phyloP scores from a whole-genome alignment of 2,888 invertebrate species.

The Caenorhabditis imperialis region DNA sequence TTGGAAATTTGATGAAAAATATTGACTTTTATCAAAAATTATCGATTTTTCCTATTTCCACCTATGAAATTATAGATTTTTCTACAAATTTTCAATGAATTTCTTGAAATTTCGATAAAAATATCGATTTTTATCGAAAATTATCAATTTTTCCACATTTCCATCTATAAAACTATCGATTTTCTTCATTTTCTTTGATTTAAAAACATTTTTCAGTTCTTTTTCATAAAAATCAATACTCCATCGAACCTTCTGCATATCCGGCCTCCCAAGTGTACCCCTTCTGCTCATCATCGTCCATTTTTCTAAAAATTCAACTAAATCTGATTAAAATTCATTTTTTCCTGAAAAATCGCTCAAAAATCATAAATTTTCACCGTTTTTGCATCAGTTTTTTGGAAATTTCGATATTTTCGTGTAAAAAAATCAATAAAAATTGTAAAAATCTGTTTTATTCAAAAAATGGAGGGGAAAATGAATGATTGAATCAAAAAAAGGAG shows the following conservation, averaged over 20 bases:
- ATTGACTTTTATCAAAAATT: too few species aligned
- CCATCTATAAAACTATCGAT: too few species aligned
- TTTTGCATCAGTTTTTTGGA: neutral
- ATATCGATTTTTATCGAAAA: constrained; percentile 1
- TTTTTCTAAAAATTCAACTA: constrained; percentile 2
- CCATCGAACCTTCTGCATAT: constrained; percentile 80
- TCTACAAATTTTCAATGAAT: neutral
- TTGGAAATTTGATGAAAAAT: too few species aligned
- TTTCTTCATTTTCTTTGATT: neutral
- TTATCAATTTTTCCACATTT: neutral
- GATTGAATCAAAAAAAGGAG: neutral
- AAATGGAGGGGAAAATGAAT: constrained; percentile 4
- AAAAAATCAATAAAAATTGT: neutral
- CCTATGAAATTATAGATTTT: neutral
- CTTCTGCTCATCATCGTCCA: constrained; percentile 69
- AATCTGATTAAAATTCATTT: neutral
- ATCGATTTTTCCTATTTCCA: too few species aligned
- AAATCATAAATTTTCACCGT: neutral
- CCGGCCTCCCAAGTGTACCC: constrained; percentile 81
- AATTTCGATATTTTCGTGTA: neutral
- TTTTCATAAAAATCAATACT: neutral
- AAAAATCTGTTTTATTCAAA: neutral
- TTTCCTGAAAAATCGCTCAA: neutral
- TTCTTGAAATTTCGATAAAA: neutral
- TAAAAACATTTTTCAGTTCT: neutral